Conservation (phyloP, 2,113 vertebrate species). For the Heteronetta atricapilla region DNA sequence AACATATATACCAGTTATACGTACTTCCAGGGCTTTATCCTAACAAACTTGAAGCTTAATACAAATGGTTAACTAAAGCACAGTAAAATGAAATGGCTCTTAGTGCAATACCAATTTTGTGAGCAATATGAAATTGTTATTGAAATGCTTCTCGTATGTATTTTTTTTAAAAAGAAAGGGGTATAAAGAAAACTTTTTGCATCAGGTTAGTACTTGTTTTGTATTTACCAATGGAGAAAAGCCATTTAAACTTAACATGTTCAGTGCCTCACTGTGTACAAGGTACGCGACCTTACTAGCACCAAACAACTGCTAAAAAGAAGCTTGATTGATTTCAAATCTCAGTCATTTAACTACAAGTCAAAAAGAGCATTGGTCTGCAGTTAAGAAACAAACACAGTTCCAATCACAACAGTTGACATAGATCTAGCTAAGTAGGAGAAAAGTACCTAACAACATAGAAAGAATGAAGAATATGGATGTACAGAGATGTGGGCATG, state of each 20-base stretch:
- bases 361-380: not conserved
- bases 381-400: not conserved
- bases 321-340: constrained; percentile 20
- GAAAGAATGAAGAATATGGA: not conserved
- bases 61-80: not conserved
- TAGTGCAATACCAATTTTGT: not conserved
- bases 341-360: not conserved
- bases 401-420: not conserved
- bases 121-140: not conserved
- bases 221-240: not conserved
- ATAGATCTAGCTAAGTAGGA: not conserved
- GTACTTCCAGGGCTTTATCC: not conserved
- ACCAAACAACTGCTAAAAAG: not conserved
- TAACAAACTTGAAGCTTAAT: not conserved
- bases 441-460: not conserved
- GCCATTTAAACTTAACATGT: not conserved
- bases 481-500: not conserved
- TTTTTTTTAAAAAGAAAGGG: not conserved
- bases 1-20: not conserved
- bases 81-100: not conserved
- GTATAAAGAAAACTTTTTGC: not conserved
- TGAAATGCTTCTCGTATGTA: not conserved
- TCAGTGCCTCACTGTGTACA: not conserved
- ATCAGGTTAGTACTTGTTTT: not conserved
- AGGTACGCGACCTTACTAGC: not conserved